Evolutionary conservation across 2,888 invertebrate genomes (phyloP).

Genomic region (Cosmorhoe ocellata): DNA sequence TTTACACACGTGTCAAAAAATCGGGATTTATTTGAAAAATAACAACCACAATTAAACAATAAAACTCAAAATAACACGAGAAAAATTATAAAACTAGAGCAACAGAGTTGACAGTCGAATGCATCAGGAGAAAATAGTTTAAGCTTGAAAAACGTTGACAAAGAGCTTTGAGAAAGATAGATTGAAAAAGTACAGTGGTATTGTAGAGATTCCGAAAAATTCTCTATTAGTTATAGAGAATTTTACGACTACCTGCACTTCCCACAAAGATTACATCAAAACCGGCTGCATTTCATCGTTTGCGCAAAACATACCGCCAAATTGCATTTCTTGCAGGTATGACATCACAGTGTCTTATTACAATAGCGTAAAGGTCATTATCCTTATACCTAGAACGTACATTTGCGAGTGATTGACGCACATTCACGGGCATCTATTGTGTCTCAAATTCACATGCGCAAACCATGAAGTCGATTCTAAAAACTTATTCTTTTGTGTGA

Average conservation of each 20-base stretch:
- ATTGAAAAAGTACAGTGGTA: constrained; percentile 8
- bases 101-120: no score
- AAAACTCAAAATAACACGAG: no score
- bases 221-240: constrained; percentile 17
- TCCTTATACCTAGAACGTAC: constrained; percentile 18
- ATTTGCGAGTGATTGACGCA: constrained; percentile 45
- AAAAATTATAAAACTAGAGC: no score
- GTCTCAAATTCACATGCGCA: constrained; percentile 67
- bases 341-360: constrained; percentile 30
- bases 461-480: constrained; percentile 68
- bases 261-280: constrained; percentile 53
- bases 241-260: constrained; percentile 28
- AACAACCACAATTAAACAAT: no score
- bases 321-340: constrained; percentile 43
- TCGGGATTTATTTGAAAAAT: no score
- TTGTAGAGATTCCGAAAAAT: constrained; percentile 23
- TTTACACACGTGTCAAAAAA: no score
- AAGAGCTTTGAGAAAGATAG: neutral
- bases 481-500: constrained; percentile 79
- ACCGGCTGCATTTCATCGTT: constrained; percentile 48
- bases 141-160: no score
- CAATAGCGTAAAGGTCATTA: constrained; percentile 32
- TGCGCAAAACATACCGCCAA: constrained; percentile 53
- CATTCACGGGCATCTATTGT: constrained; percentile 58
- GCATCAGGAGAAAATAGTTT: no score